Base-by-base conservation (phyloP, 2,888 invertebrate species). In the Agrochola lychnidis region DNA sequence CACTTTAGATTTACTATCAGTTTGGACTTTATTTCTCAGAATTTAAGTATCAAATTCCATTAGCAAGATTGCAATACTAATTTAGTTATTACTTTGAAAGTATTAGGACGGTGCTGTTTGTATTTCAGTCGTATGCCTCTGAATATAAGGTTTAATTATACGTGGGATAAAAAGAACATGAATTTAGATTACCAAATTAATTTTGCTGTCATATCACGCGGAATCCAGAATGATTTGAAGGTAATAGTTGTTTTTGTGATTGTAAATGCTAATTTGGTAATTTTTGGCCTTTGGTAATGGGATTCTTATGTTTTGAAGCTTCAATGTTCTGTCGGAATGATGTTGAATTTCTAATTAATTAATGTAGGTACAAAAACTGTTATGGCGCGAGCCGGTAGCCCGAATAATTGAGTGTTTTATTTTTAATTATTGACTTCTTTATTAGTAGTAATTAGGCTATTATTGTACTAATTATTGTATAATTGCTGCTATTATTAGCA, bases 151-250 rank as follows among this genome's bases (percentile, higher is more conserved):
- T 16, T 64, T 19, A 1, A 7, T 69, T 70, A 19, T 19, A 40
- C 25, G n/a, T 72, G 57, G 14, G 22, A 4, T 40, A 0, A 36
- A 25, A 73, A 59, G 2, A 53, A 69, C 62, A 75, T 81, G 78
- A 85, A 84, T 78, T 84, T 79, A 71, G 69, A 86, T 78, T 77
- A 87, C 82, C 71, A 85, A 84, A 84, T 84, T 86, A 86, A 78
- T 76, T 81, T 84, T 84, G 76, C 87, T 25, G 81, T 51, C 62
- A 69, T 76, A 86, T 80, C 73, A 70, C 72, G n/a, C 48, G 61
- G 70, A 76, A 78, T 81, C 70, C 78, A 70, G 70, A 76, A 81
- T 68, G 45, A 81, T 78, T 84, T 81, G 74, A 85, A 86, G 84
- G 87, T 84, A 76, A 78, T 69, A 70, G 62, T 76, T 72, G 56